Evolutionary conservation across 2,113 vertebrate genomes (phyloP), one percentile per base, ranked within the genome.

Genomic region (Myrmophylax atrothorax): DNA sequence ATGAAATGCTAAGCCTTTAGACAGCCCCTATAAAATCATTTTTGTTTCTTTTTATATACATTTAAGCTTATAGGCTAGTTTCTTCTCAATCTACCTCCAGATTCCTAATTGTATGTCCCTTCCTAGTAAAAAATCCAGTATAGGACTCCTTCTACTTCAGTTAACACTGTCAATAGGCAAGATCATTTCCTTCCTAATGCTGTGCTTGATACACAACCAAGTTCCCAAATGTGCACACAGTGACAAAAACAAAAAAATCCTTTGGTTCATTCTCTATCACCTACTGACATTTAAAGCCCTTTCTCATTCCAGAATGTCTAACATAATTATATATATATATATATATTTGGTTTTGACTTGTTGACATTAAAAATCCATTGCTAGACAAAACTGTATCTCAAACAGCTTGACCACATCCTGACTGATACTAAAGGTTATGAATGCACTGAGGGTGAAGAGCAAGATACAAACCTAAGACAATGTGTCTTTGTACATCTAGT

Each of bases 191-290:
- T 79, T 49, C 10, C 33, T 58, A 88, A 31, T 40, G 5, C 26
- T 73, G 6, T 28, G 56, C 31, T 63, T 59, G 35, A 85, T n/a
- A 63, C 7, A 80, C 14, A 42, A 23, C 19, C 8, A 42, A 84
- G 42, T 31, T 38, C 20, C 19, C 8, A 31, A 46, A 58, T 24
- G 31, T 17, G 40, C 6, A 10, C 0, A 0, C 37, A 62, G n/a
- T 8, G 15, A 67, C 26, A 72, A 38, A 77, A 60, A 2, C 9
- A 23, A 53, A 77, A 67, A 11, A 0, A 0, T 18, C 28, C 9
- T 68, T 70, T 60, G n/a, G 35, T 26, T 49, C 64, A 31, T 81
- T 80, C 40, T 52, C 49, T 33, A 46, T 68, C 42, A 46, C 18
- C 24, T 67, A 20, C 9, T 58, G 40, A 84, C 29, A 66, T 84